Conservation (phyloP, 2,888 invertebrate genomes). For the Netelia virgata region DNA sequence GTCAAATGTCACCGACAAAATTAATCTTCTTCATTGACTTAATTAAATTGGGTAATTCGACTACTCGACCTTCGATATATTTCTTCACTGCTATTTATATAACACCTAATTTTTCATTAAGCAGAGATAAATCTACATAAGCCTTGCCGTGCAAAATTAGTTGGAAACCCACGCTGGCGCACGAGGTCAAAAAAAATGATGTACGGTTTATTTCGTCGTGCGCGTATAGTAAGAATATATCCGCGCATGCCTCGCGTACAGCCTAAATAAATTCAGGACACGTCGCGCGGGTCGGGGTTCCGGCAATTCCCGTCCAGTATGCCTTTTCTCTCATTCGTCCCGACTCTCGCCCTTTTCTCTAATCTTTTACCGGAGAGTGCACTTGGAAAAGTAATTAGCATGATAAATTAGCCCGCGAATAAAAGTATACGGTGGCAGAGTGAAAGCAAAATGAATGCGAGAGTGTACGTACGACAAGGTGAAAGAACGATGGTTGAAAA, state of each 20-base stretch:
- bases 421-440: constrained; percentile 68
- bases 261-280: constrained; percentile 30
- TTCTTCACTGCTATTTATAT: too few relatives aligned
- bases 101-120: too few relatives aligned
- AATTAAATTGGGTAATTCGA: too few relatives aligned
- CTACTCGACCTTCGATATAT: too few relatives aligned
- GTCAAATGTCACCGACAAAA: too few relatives aligned
- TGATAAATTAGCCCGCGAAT: constrained; percentile 79
- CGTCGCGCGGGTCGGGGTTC: constrained; percentile 16
- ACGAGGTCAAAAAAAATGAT: too few relatives aligned
- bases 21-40: too few relatives aligned
- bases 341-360: constrained; percentile 55
- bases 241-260: not conserved
- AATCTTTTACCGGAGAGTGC: constrained; percentile 60
- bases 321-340: constrained; percentile 50
- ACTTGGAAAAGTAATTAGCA: constrained; percentile 79
- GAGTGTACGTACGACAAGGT: not conserved
- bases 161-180: too few relatives aligned
- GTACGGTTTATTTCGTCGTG: not conserved
- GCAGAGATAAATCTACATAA: too few relatives aligned
- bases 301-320: constrained; percentile 50
- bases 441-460: constrained; percentile 12
- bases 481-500: not conserved
- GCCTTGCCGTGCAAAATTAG: too few relatives aligned
- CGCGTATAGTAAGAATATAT: not conserved